Evolutionary conservation across 1,140 invertebrate species (phyloP), one percentile per base, ranked within the genome.

Genomic region (Steinernema feltiae): DNA sequence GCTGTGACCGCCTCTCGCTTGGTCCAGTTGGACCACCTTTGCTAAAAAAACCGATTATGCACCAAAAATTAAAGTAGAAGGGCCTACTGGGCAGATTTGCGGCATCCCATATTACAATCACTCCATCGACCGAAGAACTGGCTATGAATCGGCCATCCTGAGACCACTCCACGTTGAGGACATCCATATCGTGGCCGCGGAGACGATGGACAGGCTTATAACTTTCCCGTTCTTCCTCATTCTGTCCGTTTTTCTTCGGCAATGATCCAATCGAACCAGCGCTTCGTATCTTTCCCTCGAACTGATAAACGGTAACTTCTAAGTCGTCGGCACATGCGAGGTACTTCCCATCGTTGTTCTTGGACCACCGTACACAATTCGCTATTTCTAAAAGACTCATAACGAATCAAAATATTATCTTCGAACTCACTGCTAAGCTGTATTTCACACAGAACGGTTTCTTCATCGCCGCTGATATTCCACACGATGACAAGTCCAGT

Each of bases 121-220:
- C 93, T 84, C 98, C 98, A 87, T 99, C 96, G 0, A 98, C 93
- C 82, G 94, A 97, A 82, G 93, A 94, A 32, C 94, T 94, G 0
- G 95, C 96, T 48, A 99, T 85, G 90, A 92, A 97, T 41, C 91
- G 90, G 88, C 96, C 95, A 79, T 93, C 90, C 0, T 93, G 93
- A 0, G 95, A 95, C 97, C 97, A 99, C 0, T 93, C 93, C 30
- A 98, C 88, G 86, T 98, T 94, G 24, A 98, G 88, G 12, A 98
- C 91, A 89, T 97, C 94, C 81, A 35, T 3, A 27, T 15, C 30
- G 35, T 74, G 32, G 7, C 29, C 29, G 12, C 12, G 17, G 72
- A 73, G 29, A 32, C 29, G 73, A 30, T 75, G 30, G 15, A n/a
- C n/a, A n/a, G n/a, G n/a, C n/a, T n/a, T n/a, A n/a, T n/a, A n/a